Evolutionary conservation across 1,140 invertebrate species (phyloP), one percentile per base, ranked within the genome.

Genomic region (Globodera ellingtonae): DNA sequence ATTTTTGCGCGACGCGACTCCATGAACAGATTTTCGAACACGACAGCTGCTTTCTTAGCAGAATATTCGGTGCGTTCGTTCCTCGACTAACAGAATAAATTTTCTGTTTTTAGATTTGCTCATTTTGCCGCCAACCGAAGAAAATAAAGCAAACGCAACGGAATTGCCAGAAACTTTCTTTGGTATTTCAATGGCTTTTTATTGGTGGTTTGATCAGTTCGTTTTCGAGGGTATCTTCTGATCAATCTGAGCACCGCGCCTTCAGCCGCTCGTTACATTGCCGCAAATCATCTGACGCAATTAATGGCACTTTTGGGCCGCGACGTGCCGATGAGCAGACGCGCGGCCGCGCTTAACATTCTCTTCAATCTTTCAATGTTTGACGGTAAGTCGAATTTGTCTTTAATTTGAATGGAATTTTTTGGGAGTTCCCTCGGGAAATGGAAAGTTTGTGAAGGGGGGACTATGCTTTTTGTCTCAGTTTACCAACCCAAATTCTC

Each of bases 361-460:
- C 44, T 81, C n/a, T 77, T 59, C 52, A 81, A 81, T 46, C 50
- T 81, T 5, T 81, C 80, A n/a, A 75, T 83, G 67, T 70, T 83
- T 24, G 81, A 83, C 48, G 67, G 80, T 81, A 78, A 81, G 80
- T 83, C 24, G n/a, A 65, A 15, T 15, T 65, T 65, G 13, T 13
- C 3, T 13, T 21, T 15, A 65, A 65, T 65, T 65, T 65, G 35
- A 35, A 35, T 3, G 0, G 0, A 2, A 35, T 35, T 35, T 24
- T 21, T 21, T 65, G 13, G 59, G 59, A 65, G n/a, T 65, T 65
- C 1, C 59, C 59, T 65, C 59, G 13, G 35, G 1, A 35, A 35
- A 35, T 35, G 35, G 1, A 35, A 35, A 35, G 35, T 35, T 35
- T 35, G 35, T 0, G 35, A 2, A 3, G 3, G 35, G 35, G 35